Evolutionary conservation across 2,113 vertebrate genomes (phyloP), one percentile per base, ranked within the genome.

Genomic region (Psilopogon haemacephalus): DNA sequence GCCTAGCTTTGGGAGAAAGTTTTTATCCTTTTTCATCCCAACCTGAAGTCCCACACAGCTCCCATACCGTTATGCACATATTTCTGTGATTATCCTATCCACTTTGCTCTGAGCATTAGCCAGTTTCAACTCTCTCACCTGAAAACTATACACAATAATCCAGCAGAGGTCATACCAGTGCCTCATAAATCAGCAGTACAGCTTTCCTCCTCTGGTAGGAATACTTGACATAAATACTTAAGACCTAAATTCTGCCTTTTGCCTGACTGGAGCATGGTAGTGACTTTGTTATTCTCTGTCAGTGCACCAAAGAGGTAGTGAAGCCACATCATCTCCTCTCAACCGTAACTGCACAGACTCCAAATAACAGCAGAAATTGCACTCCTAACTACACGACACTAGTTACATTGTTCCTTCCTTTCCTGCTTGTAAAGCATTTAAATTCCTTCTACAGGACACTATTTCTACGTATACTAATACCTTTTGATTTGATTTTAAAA

Each of bases 141-240:
- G 64, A 77, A 86, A 78, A 42, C 56, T 84, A 35, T 28, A 68
- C 26, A 18, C 73, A 92, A 9, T 33, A 92, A 84, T 81, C 65
- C 86, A 92, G 86, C 69, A 95, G 88, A 92, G 64, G 76, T 92
- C 91, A 86, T 18, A 86, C 15, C 56, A 86, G 30, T 30, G 64
- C 58, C 73, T 95, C 60, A 37, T 19, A 59, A 55, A 77, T 40
- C 27, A 81, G 42, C 48, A 67, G 28, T 56, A 63, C 40, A 88
- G 35, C 12, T 20, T 46, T 35, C 26, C 42, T 75, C 6, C 80
- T 92, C 23, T 42, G 38, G 26, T 0, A 81, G 20, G 9, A 88
- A 88, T 18, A 67, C 24, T 44, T 55, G 12, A 8, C 17, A 8
- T 18, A 44, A 83, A 83, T 16, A 60, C 24, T 68, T 50, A 58